phyloP scores from a whole-genome alignment of 2,113 vertebrate genomes.

The Amphilophus citrinellus region DNA sequence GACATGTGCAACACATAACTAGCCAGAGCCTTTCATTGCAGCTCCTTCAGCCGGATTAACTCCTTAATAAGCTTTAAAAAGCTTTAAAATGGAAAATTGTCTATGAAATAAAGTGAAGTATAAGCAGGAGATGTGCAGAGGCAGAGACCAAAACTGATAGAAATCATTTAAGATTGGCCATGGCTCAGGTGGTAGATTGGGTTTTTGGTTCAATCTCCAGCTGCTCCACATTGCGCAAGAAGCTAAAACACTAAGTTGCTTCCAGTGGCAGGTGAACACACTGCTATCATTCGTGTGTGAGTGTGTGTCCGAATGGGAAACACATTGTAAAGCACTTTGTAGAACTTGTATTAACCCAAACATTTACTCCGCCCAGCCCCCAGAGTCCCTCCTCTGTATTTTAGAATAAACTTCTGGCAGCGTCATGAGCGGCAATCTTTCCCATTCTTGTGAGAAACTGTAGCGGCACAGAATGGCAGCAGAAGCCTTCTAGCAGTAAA shows the following conservation, averaged over 20 bases:
- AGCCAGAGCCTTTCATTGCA: not conserved
- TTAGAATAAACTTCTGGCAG: conserved; percentile 54
- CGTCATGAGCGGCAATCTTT: conserved; percentile 70
- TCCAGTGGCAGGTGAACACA: not conserved
- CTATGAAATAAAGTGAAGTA: not conserved
- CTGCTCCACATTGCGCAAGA: not conserved
- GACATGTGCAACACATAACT: not conserved
- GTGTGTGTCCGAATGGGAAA: not conserved
- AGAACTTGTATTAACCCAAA: not conserved
- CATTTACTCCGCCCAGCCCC: conserved; percentile 33
- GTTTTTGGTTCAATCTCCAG: not conserved
- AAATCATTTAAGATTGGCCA: not conserved
- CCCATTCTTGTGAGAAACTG: conserved; percentile 67
- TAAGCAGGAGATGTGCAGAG: too few species aligned
- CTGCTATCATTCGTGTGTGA: not conserved
- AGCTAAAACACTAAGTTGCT: not conserved
- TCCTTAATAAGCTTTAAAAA: not conserved
- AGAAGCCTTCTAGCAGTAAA: conserved; percentile 86
- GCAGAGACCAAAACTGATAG: not conserved
- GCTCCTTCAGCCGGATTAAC: not conserved
- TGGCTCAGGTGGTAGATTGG: not conserved
- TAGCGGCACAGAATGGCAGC: conserved; percentile 34
- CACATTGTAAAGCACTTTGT: not conserved
- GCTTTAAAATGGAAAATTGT: too few species aligned
- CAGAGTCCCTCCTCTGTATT: conserved; percentile 56